Evolutionary conservation across 2,888 invertebrate species (phyloP), one percentile per base, ranked within the genome.

Genomic region (Gari tellinella): DNA sequence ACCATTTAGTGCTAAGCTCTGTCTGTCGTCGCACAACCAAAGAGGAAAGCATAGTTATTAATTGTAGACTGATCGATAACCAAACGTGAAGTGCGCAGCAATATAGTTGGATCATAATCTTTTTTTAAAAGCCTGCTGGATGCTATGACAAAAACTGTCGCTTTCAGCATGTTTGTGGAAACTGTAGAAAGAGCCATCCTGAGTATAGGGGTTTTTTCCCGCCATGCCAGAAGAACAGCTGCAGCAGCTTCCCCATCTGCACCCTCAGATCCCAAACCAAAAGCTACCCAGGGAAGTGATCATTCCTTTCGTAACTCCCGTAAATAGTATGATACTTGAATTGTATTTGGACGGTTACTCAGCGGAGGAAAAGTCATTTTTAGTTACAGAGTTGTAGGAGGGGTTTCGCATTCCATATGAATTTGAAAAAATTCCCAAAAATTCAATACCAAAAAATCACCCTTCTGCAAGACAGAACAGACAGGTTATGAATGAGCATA

Each of bases 181-280:
- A 23, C n/a, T 62, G 68, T 56, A 7, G 55, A 7, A 62, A 57
- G 38, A 41, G 38, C 10, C 68, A 68, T 49, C 68, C 68, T 1
- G 43, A 45, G 8, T 69, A 48, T 31, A 56, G 40, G 14, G 62
- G 62, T 21, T 69, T 56, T n/a, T 37, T 21, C 40, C 5, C 15
- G 8, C 12, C 40, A 38, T 5, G 17, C 19, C 7, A 17, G 2
- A 3, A 31, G 15, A 10, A 23, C 14, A 12, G 5, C 26, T 10
- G 19, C 8, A 7, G 17, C 5, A 5, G 19, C 31, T 14, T 5
- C 52, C 10, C 5, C 31, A 25, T 14, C 26, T 14, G 25, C 26
- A 8, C 12, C 31, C 2, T 15, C 15, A 2, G 3, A 25, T n/a
- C 4, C 14, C 25, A 25, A 14, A 3, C 14, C 23, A 52, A 5